Base-by-base conservation (phyloP, 2,797 vertebrate genomes). In the Yasuhikotakia modesta region DNA sequence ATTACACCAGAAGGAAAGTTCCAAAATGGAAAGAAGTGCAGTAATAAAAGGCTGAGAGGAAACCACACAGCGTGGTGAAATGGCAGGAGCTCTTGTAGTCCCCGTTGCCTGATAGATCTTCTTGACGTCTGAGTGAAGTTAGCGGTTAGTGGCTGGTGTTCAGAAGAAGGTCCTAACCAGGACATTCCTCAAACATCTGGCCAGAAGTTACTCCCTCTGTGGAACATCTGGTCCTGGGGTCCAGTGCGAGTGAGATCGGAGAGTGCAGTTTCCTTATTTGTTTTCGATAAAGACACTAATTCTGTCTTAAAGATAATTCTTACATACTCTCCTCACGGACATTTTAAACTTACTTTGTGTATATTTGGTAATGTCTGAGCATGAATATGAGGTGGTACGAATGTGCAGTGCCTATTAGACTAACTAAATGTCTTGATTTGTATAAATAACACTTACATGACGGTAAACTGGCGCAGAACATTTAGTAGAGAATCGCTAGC, bases 181-280 rank as follows among this genome's bases (percentile, higher is more conserved):
- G 75, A 71, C 70, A 70, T 79, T 76, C 73, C 80, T 76, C 52
- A 55, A 64, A 72, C 79, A 84, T 84, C 82, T 84, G 71, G 66
- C 2, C 24, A 80, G 66, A 16, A 58, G 74, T 76, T 71, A 65
- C 67, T 78, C 73, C 79, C 68, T 80, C 60, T 66, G 57, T 66
- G 72, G 55, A 78, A 75, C 80, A 84, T 84, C 70, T 82, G 83
- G 75, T 78, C 48, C 2, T 17, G 27, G 50, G 46, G 70, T 61
- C 45, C 53, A 80, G 67, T 21, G 27, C 35, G 55, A 70, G 55
- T 79, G 35, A 35, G 55, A 22, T 21, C 5, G 13, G 53, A 35
- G 45, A 61, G 46, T 17, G 48, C 5, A 10, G 19, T 75, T 78
- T 71, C 43, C 63, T 72, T 21, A 43, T 71, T 57, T 13, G 13